Evolutionary conservation across 2,113 vertebrate species (phyloP).

Genomic region (Isurus oxyrinchus): DNA sequence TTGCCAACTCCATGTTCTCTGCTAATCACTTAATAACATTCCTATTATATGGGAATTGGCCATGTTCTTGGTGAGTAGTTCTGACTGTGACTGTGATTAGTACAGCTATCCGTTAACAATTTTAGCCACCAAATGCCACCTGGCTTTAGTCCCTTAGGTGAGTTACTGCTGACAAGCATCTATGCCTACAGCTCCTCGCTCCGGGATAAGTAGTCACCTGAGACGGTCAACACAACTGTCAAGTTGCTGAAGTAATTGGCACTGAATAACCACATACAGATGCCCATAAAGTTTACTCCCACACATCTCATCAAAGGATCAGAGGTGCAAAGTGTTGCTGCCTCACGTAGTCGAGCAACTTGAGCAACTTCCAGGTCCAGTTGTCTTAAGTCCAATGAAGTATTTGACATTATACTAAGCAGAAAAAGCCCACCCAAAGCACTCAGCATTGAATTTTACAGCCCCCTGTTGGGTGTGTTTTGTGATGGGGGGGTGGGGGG

Average conservation of each 20-base stretch:
- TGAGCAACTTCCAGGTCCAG: not conserved
- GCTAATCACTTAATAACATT: not conserved
- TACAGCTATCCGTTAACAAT: not conserved
- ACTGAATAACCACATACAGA: not conserved
- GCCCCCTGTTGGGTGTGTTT: too few relatives aligned
- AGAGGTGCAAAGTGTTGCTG: not conserved
- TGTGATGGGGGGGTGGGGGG: too few relatives aligned
- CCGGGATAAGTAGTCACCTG: not conserved
- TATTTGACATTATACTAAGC: not conserved
- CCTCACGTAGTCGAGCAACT: not conserved
- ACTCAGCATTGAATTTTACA: too few relatives aligned
- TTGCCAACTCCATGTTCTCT: not conserved
- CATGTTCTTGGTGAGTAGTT: not conserved
- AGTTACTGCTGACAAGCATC: slow-evolving; percentile 6
- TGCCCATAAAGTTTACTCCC: not conserved
- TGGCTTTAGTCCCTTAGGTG: not conserved
- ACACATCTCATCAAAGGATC: not conserved
- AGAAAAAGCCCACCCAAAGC: not conserved
- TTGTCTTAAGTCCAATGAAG: not conserved
- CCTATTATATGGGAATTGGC: not conserved
- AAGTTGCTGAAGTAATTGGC: slow-evolving; percentile 21
- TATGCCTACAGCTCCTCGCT: not conserved
- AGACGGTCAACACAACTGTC: not conserved
- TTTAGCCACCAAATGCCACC: not conserved
- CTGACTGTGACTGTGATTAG: not conserved